phyloP scores from a whole-genome alignment of 2,888 invertebrate species.

The Galerucella calmariensis region DNA sequence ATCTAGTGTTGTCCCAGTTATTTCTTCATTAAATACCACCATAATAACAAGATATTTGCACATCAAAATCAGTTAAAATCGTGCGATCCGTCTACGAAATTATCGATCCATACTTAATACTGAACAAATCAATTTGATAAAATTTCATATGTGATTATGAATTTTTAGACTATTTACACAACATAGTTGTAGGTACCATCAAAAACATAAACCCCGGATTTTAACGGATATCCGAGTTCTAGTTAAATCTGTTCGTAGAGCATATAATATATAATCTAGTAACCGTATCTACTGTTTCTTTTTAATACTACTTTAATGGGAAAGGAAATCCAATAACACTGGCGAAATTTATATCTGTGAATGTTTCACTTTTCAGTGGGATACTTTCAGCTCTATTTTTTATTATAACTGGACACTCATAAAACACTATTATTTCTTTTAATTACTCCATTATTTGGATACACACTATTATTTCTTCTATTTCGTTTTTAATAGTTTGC shows the following conservation, averaged over 20 bases:
- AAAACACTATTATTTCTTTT: neutral
- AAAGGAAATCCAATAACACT: slow-evolving; percentile 35
- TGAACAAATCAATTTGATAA: no score
- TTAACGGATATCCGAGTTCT: slow-evolving; percentile 22
- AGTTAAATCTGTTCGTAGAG: slow-evolving; percentile 32
- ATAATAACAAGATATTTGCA: no score
- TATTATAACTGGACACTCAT: neutral
- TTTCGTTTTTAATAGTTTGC: no score
- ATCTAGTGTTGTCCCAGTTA: no score
- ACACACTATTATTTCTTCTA: neutral
- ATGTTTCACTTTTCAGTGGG: slow-evolving; percentile 10
- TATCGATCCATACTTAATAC: no score
- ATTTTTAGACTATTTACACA: neutral
- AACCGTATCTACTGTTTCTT: slow-evolving; percentile 32
- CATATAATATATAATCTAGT: slow-evolving; percentile 39
- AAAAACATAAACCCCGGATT: slow-evolving; percentile 18
- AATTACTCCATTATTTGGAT: neutral
- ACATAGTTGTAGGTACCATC: neutral
- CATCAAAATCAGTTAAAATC: no score
- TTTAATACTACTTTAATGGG: slow-evolving; percentile 36
- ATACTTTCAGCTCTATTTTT: neutral
- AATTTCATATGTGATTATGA: neutral
- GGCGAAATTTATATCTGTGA: slow-evolving; percentile 19
- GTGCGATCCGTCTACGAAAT: no score
- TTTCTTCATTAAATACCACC: no score